A percentile compares a stretch with the other conserved stretches of the same genome.
phyloP scores from a whole-genome alignment of 35 echinoderm and acorn worm genomes.

The Nesometra sesokonis region DNA sequence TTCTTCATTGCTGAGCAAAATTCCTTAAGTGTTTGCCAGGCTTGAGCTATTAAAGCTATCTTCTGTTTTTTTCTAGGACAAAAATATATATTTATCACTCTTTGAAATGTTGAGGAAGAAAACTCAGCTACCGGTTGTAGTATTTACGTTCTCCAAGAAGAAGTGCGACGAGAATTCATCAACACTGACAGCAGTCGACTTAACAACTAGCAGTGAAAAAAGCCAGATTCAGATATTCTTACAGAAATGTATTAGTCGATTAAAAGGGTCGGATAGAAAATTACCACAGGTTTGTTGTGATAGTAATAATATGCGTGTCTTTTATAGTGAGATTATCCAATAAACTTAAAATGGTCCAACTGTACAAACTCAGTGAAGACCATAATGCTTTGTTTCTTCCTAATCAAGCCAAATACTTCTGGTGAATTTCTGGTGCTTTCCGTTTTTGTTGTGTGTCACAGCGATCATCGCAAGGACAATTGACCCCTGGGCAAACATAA shows the following conservation, averaged over 20 bases:
- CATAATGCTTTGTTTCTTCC: no score
- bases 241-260: conserved; percentile 58
- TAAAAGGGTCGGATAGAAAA: conserved; percentile 68
- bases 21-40: no score
- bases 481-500: no score
- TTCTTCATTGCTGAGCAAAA: no score
- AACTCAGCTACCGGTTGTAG: conserved; percentile 77
- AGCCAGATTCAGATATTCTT: conserved; percentile 84
- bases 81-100: conserved; percentile 72
- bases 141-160: conserved; percentile 95
- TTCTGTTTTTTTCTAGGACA: conserved; percentile 38
- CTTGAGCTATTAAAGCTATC: no score
- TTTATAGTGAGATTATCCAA: no score
- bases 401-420: no score
- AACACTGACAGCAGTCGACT: conserved; percentile 54
- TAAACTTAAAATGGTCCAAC: no score
- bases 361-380: no score
- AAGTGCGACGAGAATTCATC: conserved; percentile 78
- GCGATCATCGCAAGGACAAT: no score
- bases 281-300: conserved; percentile 65
- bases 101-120: conserved; percentile 87
- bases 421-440: no score
- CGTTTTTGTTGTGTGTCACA: no score
- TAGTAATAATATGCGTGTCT: not conserved
- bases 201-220: conserved; percentile 80